Conservation (phyloP, 2,113 vertebrate species). For the Centropristis striata region DNA sequence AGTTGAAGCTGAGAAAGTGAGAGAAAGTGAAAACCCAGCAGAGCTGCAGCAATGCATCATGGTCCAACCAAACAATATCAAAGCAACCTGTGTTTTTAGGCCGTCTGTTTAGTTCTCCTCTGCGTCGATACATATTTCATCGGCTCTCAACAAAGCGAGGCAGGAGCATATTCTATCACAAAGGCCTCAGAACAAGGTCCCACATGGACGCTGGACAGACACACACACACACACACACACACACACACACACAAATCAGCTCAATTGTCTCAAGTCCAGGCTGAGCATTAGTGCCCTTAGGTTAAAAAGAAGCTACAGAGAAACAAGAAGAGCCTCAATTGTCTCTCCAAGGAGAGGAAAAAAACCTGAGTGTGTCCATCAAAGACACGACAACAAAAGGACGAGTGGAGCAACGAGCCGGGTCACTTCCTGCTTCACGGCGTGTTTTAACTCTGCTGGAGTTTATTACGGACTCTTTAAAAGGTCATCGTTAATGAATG, state of each 20-base stretch:
- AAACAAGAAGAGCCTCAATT: constrained; percentile 73
- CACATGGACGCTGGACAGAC: constrained; percentile 67
- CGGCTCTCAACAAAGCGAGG: constrained; percentile 66
- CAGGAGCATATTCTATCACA: constrained; percentile 81
- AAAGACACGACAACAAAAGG: constrained; percentile 69
- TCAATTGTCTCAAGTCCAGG: constrained; percentile 77
- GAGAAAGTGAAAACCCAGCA: constrained; percentile 44
- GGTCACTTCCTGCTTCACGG: constrained; percentile 15
- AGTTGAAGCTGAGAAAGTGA: constrained; percentile 47
- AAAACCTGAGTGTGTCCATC: constrained; percentile 57
- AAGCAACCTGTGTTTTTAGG: constrained; percentile 74
- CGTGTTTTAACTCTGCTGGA: too few species aligned
- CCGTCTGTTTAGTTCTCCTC: constrained; percentile 71
- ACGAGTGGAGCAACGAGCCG: constrained; percentile 46
- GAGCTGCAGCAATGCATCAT: constrained; percentile 36
- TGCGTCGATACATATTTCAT: constrained; percentile 77
- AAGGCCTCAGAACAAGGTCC: constrained; percentile 74
- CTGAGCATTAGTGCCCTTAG: constrained; percentile 73
- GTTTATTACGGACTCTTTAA: too few species aligned
- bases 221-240: constrained; percentile 54
- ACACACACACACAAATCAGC: constrained; percentile 61
- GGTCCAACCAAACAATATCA: constrained; percentile 70
- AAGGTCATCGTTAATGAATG: too few species aligned
- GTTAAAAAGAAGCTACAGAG: constrained; percentile 73
- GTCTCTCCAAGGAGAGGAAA: constrained; percentile 82